Evolutionary conservation across 1,140 invertebrate species (phyloP), one percentile per base, ranked within the genome.

Genomic region (Phenacoccus solenopsis): DNA sequence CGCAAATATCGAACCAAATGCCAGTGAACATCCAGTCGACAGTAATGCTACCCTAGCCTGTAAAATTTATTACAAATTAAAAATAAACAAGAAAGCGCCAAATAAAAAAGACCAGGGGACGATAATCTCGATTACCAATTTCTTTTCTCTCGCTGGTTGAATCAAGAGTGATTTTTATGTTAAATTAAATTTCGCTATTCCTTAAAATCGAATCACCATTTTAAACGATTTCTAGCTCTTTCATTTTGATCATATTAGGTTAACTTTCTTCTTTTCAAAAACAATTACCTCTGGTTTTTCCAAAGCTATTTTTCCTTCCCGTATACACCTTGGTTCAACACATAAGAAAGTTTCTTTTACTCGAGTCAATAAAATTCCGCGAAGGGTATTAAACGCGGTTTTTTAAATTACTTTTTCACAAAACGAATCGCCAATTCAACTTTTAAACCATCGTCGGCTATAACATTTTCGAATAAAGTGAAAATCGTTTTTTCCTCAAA

Each of bases 1-100:
- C 0, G 90, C 89, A 78, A 93, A 93, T 88, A 93, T 93, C 7
- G 90, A 91, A 24, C 91, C 91, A 76, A 93, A 94, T 24, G 90
- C 89, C 64, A 94, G 77, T 0, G 90, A 93, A 78, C 93, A 93
- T 27, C 90, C 91, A 32, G 89, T 88, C 12, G 90, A 91, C n/a
- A 94, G 80, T 28, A 94, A 81, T 79, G 91, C 93, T 27, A 92
- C 91, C 76, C 91, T 84, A 35, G 88, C 86, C 93, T 96, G 80
- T 20, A 80, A 81, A 70, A 72, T 78, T 79, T 72, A 72, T 73
- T 64, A 49, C 5, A 49, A 49, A 49, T 16, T 49, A 5, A 9
- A 49, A 9, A 49, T 49, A n/a, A n/a, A n/a, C n/a, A n/a, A n/a
- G n/a, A n/a, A n/a, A n/a, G n/a, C n/a, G n/a, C n/a, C n/a, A n/a